Evolutionary conservation across 2,797 vertebrate species (phyloP), one percentile per base, ranked within the genome.

Genomic region (Ctenopoma multispine): DNA sequence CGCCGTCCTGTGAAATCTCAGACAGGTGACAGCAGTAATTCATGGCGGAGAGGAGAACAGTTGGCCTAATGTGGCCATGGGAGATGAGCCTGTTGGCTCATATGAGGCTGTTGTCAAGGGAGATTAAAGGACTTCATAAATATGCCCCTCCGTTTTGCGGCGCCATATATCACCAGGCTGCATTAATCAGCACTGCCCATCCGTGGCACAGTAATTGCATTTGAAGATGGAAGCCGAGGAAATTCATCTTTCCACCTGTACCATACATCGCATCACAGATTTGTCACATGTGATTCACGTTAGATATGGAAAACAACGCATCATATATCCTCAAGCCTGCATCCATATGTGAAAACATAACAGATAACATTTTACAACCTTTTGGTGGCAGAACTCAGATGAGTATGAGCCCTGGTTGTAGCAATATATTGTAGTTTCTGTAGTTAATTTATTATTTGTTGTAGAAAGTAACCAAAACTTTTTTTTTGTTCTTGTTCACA

Each of bases 81-180:
- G 80, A 87, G 89, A 90, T 83, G 89, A 90, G 81, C 75, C 70
- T 48, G 77, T 81, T 85, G 86, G 84, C 85, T 81, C 84, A 64
- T 80, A 61, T 57, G 74, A 75, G 79, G 73, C 80, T 69, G 87
- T 90, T 90, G 90, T 87, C 82, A 90, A 17, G 78, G 81, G 88
- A 92, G 91, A 92, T 92, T 90, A 92, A 91, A 89, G 65, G 87
- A 81, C 89, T 90, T 89, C 77, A 89, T 90, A 89, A 92, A 91
- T 88, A 85, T 84, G 80, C 79, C 82, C 78, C 75, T 80, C 77
- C 77, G 80, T 79, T 85, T 84, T 75, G 79, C 51, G 11, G 63
- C 4, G 80, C 84, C 38, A 48, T 89, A 84, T 66, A 87, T 92
- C 90, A 89, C 38, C 3, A 20, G 50, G 71, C 75, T 53, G 77